Evolutionary conservation across 2,113 vertebrate genomes (phyloP).

Genomic region (Sterrhoptilus dennistouni): DNA sequence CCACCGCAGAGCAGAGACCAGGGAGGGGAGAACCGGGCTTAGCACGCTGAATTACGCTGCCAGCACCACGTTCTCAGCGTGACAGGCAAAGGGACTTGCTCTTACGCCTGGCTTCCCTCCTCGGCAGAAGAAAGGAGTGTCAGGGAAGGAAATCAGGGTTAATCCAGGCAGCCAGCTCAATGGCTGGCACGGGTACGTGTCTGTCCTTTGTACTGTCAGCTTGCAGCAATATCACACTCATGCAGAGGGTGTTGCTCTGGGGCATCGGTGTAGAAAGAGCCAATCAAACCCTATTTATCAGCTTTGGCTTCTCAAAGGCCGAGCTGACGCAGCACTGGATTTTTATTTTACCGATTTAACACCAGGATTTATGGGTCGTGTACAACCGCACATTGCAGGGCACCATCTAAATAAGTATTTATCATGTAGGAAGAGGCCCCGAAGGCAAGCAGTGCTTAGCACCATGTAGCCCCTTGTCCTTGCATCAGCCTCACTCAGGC

Average conservation of each 20-base stretch:
- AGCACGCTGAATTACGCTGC: not conserved
- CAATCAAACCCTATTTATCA: constrained; percentile 47
- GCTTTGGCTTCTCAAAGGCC: constrained; percentile 43
- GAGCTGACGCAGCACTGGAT: constrained; percentile 30
- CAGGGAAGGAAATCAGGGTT: constrained; percentile 43
- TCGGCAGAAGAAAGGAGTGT: constrained; percentile 28
- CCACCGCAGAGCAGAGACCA: not conserved
- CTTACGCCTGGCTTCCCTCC: not conserved
- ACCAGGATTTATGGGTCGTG: constrained; percentile 52
- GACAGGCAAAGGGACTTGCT: constrained; percentile 22
- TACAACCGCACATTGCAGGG: not conserved
- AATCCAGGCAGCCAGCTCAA: constrained; percentile 23
- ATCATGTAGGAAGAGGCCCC: not conserved
- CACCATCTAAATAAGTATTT: constrained; percentile 53
- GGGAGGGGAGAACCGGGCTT: not conserved
- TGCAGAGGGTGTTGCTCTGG: constrained; percentile 30
- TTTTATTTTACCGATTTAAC: constrained; percentile 55
- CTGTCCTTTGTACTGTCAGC: constrained; percentile 47
- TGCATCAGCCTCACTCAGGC: not conserved
- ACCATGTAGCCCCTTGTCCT: not conserved
- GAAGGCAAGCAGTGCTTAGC: constrained; percentile 4
- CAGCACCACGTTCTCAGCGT: not conserved
- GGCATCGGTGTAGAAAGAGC: constrained; percentile 31
- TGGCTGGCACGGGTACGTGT: not conserved
- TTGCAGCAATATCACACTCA: constrained; percentile 40